These are phyloP conservation scores for Ochropacha duplaris DNA, from an alignment of 2,888 invertebrate species.

Conservation along the genomic window DNA sequence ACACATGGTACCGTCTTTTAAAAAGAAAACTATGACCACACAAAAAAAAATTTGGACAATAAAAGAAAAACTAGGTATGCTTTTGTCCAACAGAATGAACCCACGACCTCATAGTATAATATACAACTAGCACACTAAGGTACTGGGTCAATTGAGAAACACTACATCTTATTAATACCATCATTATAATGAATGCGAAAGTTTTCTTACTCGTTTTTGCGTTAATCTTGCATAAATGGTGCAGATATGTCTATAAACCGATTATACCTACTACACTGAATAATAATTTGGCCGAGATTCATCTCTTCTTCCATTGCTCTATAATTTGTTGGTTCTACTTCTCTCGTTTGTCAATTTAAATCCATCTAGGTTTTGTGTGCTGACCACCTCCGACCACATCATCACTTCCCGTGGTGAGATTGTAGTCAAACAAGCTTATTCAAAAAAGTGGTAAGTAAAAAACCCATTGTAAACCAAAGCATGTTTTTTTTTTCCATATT, in stretches of 20 bases:
- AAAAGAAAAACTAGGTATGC: background rate
- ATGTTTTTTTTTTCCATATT: too few species aligned
- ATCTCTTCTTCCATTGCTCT: too few species aligned
- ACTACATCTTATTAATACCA: background rate
- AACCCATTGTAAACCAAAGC: too few species aligned
- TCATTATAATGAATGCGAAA: background rate
- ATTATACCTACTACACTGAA: too few species aligned
- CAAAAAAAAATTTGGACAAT: background rate
- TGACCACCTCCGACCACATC: too few species aligned
- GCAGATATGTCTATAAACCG: background rate
- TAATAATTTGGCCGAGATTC: too few species aligned
- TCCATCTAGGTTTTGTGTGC: too few species aligned
- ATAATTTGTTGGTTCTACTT: too few species aligned
- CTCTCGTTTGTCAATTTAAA: too few species aligned
- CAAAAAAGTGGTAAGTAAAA: too few species aligned
- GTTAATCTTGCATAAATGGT: background rate
- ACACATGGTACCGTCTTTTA: background rate
- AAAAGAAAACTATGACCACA: background rate
- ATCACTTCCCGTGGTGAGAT: too few species aligned
- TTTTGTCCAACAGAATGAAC: background rate
- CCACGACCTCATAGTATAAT: background rate
- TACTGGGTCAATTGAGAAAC: background rate
- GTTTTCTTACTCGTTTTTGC: background rate
- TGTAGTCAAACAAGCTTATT: too few species aligned
- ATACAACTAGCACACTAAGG: background rate